Conservation (phyloP, 2,797 vertebrate species). For the Sebastes itinus region DNA sequence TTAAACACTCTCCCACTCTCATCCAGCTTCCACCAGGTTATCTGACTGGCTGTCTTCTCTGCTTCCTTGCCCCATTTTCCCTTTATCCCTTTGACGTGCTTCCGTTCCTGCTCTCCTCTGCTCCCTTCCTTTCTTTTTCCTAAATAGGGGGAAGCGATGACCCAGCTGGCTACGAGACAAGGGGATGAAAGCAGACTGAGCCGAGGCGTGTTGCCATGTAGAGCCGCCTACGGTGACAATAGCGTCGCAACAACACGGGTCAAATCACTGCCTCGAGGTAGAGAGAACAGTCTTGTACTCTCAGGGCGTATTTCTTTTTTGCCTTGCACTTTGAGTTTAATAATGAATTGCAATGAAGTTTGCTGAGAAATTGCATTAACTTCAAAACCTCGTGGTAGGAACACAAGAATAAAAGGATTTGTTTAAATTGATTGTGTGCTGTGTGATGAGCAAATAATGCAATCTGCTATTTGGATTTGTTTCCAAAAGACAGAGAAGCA, state of each 20-base stretch:
- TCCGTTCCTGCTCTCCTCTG: constrained; percentile 41
- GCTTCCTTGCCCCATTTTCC: constrained; percentile 48
- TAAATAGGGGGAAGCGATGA: constrained; percentile 48
- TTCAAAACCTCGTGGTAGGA: not conserved
- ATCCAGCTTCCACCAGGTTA: constrained; percentile 16
- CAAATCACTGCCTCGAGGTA: constrained; percentile 29
- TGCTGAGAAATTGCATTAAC: not conserved
- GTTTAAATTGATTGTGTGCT: not conserved
- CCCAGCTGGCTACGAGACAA: constrained; percentile 63
- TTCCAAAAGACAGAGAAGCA: constrained; percentile 40
- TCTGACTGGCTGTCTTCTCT: constrained; percentile 17
- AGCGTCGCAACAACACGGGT: constrained; percentile 27
- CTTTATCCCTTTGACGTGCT: constrained; percentile 48
- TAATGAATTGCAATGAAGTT: not conserved
- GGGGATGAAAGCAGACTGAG: constrained; percentile 31
- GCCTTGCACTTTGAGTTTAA: not conserved
- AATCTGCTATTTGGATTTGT: not conserved
- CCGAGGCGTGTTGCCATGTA: constrained; percentile 37
- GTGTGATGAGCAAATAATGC: not conserved
- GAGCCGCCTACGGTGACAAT: constrained; percentile 41
- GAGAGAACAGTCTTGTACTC: constrained; percentile 2
- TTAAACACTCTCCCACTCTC: constrained; percentile 28
- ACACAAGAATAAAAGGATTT: not conserved
- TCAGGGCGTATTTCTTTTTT: not conserved
- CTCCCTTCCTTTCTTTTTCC: constrained; percentile 26